Evolutionary conservation across 2,888 invertebrate species (phyloP), one percentile per base, ranked within the genome.

Genomic region (Apoda limacodes): DNA sequence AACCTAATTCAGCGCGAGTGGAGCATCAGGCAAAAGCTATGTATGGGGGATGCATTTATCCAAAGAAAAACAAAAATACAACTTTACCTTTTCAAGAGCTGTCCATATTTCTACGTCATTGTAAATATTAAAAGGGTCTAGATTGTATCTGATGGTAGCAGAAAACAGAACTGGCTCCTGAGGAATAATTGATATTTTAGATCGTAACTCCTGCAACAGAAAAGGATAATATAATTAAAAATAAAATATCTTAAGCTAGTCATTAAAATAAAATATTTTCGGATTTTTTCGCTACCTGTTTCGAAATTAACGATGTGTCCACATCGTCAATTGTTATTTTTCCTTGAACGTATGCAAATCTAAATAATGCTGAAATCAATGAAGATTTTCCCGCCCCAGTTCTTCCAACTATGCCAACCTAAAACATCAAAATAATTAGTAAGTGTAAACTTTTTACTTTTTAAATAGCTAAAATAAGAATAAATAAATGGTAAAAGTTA

Each of bases 381-480:
- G 88, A 88, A 1, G 87, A 87, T 61, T 89, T 89, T 2, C 90
- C 90, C 2, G 90, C 90, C 5, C 90, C 90, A 1, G 90, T 90
- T 38, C 90, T 70, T 1, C 90, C 90, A 2, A 89, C 88, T 30
- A 89, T 86, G 4, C 88, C 89, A 22, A 87, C 69, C 86, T 87
- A 42, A 13, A 29, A 32, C n/a, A n/a, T n/a, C n/a, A n/a, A n/a
- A n/a, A n/a, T n/a, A n/a, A n/a, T n/a, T n/a, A n/a, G n/a, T n/a
- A n/a, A n/a, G n/a, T n/a, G n/a, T n/a, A n/a, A n/a, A n/a, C n/a
- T n/a, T n/a, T n/a, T n/a, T n/a, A n/a, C n/a, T n/a, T n/a, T n/a
- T n/a, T n/a, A n/a, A n/a, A n/a, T n/a, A n/a, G n/a, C n/a, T n/a
- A n/a, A n/a, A n/a, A n/a, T n/a, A n/a, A n/a, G n/a, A n/a, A n/a